Conservation (phyloP, 1,140 invertebrate species). For the Rhagoletis pomonella region DNA sequence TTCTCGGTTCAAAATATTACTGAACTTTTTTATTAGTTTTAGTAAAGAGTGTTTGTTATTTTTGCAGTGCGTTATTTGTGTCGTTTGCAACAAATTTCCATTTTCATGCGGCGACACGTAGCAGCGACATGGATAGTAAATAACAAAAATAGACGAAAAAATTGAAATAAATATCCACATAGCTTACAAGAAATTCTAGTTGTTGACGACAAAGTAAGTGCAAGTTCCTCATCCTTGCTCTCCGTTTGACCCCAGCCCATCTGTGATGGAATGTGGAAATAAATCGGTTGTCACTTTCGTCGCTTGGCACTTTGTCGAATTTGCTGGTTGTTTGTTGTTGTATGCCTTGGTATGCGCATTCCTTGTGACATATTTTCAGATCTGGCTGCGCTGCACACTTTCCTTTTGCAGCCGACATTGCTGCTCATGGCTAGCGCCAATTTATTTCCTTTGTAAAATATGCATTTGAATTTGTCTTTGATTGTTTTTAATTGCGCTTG, state of each 20-base stretch:
- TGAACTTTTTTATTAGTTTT: slow-evolving; percentile 31
- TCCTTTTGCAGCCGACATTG: background rate
- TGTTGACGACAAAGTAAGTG: no score
- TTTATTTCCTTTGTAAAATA: background rate
- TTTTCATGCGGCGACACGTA: slow-evolving; percentile 40
- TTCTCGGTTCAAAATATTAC: slow-evolving; percentile 20
- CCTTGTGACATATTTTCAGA: background rate
- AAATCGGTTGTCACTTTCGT: slow-evolving; percentile 13
- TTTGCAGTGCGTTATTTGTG: background rate
- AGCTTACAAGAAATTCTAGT: background rate
- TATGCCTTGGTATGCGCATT: background rate
- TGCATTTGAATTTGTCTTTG: background rate
- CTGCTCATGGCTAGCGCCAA: background rate
- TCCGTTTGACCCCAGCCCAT: background rate
- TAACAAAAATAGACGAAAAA: background rate
- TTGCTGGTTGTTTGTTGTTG: background rate
- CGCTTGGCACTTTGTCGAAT: background rate
- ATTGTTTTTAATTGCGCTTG: slow-evolving; percentile 25
- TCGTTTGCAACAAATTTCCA: slow-evolving; percentile 20
- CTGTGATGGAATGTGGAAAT: slow-evolving; percentile 15
- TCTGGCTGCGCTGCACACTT: background rate
- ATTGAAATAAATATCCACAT: background rate
- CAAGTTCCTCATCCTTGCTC: no score
- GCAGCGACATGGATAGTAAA: slow-evolving; percentile 4
- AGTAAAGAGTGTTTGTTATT: background rate